Conservation (phyloP, 2,113 vertebrate genomes). For the Plecturocebus donacophilus region DNA sequence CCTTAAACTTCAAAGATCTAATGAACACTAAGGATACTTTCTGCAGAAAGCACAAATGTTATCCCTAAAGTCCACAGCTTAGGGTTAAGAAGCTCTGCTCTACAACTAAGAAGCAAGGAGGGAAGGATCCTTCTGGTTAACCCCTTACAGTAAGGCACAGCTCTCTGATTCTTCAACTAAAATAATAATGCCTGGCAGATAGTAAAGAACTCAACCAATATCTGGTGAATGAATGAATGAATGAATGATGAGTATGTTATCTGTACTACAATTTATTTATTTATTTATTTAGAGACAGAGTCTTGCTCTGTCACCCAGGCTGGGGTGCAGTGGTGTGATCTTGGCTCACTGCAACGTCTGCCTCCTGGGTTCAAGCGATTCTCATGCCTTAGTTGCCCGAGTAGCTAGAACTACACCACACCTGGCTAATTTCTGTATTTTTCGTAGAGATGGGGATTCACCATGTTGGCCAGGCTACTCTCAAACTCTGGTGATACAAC, state of each 20-base stretch:
- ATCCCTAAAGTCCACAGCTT: not conserved
- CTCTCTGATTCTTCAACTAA: not conserved
- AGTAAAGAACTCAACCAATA: not conserved
- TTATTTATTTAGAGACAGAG: not conserved
- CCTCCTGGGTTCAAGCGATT: not conserved
- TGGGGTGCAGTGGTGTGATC: not conserved
- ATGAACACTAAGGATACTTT: not conserved
- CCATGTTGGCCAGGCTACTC: not conserved
- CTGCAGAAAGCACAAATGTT: not conserved
- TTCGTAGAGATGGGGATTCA: not conserved
- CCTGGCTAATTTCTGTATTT: not conserved
- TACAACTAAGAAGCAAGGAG: not conserved
- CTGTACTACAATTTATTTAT: not conserved
- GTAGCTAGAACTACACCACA: not conserved
- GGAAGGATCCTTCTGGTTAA: not conserved
- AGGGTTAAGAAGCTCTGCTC: not conserved
- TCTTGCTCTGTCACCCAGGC: not conserved
- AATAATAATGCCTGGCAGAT: no score
- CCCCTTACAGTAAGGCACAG: not conserved
- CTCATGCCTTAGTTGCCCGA: not conserved
- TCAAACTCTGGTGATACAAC: not conserved
- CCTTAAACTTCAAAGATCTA: not conserved
- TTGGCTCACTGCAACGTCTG: not conserved
- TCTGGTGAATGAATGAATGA: not conserved
- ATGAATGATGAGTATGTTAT: not conserved